Evolutionary conservation across 2,888 invertebrate species (phyloP).

Genomic region (Malthinus flaveolus): DNA sequence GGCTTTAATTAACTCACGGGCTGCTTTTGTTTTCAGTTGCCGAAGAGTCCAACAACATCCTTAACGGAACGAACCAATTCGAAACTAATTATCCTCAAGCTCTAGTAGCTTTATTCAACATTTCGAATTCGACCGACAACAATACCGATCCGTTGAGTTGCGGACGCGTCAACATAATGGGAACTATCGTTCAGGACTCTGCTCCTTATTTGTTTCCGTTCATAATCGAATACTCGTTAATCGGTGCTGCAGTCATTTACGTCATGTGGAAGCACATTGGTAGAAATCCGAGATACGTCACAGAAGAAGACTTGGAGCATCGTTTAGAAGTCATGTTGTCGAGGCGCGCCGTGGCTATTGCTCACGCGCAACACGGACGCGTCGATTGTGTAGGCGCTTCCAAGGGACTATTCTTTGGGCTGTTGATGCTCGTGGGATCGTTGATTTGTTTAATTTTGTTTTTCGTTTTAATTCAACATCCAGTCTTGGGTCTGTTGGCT

Average conservation of each 20-base stretch:
- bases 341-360: constrained; percentile 82
- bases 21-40: constrained; percentile 27
- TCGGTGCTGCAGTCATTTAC: constrained; percentile 93
- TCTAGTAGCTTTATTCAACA: constrained; percentile 21
- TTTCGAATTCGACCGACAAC: constrained; percentile 51
- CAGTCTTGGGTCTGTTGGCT: constrained; percentile 79
- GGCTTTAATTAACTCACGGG: background rate
- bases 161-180: constrained; percentile 87
- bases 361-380: constrained; percentile 78
- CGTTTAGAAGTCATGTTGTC: constrained; percentile 86
- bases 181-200: constrained; percentile 87
- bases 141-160: constrained; percentile 63
- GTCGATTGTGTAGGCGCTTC: constrained; percentile 95
- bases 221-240: constrained; percentile 93
- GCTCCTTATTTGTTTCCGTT: constrained; percentile 95
- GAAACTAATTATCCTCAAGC: constrained; percentile 50
- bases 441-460: constrained; percentile 92
- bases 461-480: constrained; percentile 90
- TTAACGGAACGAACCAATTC: constrained; percentile 45
- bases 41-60: constrained; percentile 27
- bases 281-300: constrained; percentile 75
- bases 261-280: constrained; percentile 97
- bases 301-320: constrained; percentile 85
- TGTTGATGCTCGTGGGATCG: constrained; percentile 85
- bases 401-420: constrained; percentile 89